Evolutionary conservation across 2,888 invertebrate genomes (phyloP), one percentile per base, ranked within the genome.

Genomic region (Heliconius sara): DNA sequence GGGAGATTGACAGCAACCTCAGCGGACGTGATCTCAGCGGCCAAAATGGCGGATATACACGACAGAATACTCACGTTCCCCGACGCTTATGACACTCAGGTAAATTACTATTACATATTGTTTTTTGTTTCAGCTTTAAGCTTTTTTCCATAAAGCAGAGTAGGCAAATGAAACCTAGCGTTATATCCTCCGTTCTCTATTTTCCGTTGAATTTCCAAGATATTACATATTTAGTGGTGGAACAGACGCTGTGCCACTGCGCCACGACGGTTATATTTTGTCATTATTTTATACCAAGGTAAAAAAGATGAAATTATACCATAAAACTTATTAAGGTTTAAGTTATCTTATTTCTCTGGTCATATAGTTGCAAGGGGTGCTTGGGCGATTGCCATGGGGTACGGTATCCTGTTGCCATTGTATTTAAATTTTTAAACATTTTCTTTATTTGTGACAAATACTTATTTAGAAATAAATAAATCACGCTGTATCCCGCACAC

Each of bases 31-130:
- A 97, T 98, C 84, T 96, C 97, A 57, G 99, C 99, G 16, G 99
- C 99, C 0, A 97, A 97, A 86, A 97, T 97, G 84, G 99, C 99
- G 0, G 99, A 99, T 87, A 99, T 99, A 85, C 99, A 99, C 89
- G 97, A 98, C 65, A 96, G 97, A 88, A 99, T 99, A 82, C 93
- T 98, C 1, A 96, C 97, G n/a, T 99, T 99, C 92, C 98, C 99
- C 0, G 98, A 98, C 83, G 96, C 96, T 70, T 98, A 98, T 88
- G 97, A 98, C 76, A 98, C 98, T 0, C 96, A 97, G 95, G 97
- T 97, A 74, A 76, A 77, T 19, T 27, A 65, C 22, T 60, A 9
- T 25, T 52, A 65, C 10, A 68, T 3, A 25, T 47, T n/a, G 4
- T 63, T 63, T 63, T 65, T 25, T 65, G 12, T 60, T 60, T 60